Conservation (phyloP, 2,888 invertebrate species). For the Plutella xylostella region DNA sequence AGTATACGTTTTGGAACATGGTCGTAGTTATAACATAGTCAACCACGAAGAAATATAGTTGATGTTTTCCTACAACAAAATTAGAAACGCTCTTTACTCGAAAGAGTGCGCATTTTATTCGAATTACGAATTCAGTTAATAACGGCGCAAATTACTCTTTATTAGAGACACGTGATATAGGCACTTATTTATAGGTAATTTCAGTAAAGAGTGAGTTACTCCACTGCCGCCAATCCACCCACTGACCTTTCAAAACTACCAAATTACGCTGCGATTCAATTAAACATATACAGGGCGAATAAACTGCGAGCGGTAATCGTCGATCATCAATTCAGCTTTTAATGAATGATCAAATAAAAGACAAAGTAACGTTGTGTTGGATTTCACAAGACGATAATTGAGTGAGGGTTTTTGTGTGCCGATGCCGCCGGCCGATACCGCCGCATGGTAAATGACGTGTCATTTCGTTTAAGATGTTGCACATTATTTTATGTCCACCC, state of each 20-base stretch:
- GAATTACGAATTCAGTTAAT: no score
- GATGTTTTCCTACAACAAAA: no score
- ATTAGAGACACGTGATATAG: no score
- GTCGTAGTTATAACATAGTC: no score
- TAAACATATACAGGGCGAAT: background rate
- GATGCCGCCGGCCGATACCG: constrained; percentile 34
- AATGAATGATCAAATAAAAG: constrained; percentile 12
- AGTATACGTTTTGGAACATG: no score
- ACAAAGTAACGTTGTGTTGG: constrained; percentile 19
- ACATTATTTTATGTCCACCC: background rate
- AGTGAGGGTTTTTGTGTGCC: constrained; percentile 22
- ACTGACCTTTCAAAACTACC: background rate
- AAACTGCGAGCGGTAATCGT: background rate
- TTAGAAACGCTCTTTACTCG: no score
- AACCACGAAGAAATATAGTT: no score
- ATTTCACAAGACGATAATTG: constrained; percentile 40
- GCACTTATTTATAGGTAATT: no score
- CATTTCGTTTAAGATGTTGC: background rate
- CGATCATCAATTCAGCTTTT: constrained; percentile 7
- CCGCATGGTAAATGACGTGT: constrained; percentile 8
- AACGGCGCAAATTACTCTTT: no score
- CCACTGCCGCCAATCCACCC: background rate
- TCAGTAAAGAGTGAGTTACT: no score
- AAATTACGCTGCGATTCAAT: background rate
- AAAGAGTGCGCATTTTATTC: no score